Base-by-base conservation (phyloP, 2,113 vertebrate genomes). In the Tenebrosternarchus preto region DNA sequence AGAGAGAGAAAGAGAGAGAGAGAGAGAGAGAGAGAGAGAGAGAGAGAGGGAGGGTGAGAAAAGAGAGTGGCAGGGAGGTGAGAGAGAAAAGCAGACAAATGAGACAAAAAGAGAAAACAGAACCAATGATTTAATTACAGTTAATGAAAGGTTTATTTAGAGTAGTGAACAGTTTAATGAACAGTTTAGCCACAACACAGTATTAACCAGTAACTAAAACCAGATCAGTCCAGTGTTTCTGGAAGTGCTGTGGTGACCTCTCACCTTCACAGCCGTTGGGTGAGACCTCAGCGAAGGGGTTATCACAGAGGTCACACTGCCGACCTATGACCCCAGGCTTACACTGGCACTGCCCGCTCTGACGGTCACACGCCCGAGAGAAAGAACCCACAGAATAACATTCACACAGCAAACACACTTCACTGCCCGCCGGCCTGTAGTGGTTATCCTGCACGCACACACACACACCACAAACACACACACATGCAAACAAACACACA, bases 281-380 rank as follows among this genome's bases (percentile, higher is more conserved):
- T 0, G 96, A 96, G 67, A 99, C 97, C 88, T 99, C 97, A 0
- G 97, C 97, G 0, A 99, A 99, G 5, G 97, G 97, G 86, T 98
- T 99, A 88, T 99, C 97, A 7, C 97, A 99, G 87, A 85, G 95
- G 87, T 99, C 96, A 43, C 97, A 99, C 88, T 95, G 97, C 1
- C 91, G 95, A 0, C 97, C 97, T 1, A 99, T 98, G 85, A 98
- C 97, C 0, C 97, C 97, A 0, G 96, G 90, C 81, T 97, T 98
- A 88, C 97, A 98, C 55, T 93, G 95, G 29, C 97, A 98, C 89
- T 95, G 95, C 50, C 97, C 97, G 0, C 92, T 95, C 78, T 91
- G 91, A 20, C 85, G 80, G 63, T 98, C 92, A 0, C 97, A 99
- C 3, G 93, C 93, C 5, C 97, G 93, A 0, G 95, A 96, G 85